Evolutionary conservation across 53 echinoderm and acorn worm species (phyloP).

Genomic region (Holothuria scabra): DNA sequence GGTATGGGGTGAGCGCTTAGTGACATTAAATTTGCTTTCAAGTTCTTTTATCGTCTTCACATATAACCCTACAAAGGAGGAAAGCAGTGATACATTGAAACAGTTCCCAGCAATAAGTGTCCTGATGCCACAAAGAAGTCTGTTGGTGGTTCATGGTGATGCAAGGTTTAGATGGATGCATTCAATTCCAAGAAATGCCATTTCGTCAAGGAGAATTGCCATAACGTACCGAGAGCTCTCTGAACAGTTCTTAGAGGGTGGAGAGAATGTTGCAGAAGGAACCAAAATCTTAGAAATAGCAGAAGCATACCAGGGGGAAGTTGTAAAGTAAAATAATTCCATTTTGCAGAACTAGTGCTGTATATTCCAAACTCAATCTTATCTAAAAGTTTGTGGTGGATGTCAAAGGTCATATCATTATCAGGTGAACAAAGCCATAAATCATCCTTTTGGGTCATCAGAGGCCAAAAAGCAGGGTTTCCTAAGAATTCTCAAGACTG

Average conservation of each 20-base stretch:
- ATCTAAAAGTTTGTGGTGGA: no score
- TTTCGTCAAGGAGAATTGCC: slow-evolving; percentile 77
- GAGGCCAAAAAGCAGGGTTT: no score
- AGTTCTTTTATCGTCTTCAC: slow-evolving; percentile 65
- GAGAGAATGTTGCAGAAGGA: slow-evolving; percentile 59
- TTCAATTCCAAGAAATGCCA: slow-evolving; percentile 77
- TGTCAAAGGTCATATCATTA: no score
- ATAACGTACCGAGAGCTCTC: slow-evolving; percentile 88
- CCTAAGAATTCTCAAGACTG: no score
- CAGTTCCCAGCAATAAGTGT: slow-evolving; percentile 25
- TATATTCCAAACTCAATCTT: no score
- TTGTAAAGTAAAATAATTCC: slow-evolving; percentile 36
- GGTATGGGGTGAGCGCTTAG: slow-evolving; percentile 93
- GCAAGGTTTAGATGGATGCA: slow-evolving; percentile 90
- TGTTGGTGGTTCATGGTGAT: slow-evolving; percentile 70
- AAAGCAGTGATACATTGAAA: neutral
- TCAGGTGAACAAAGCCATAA: no score
- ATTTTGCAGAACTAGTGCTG: no score
- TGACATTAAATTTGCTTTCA: slow-evolving; percentile 90
- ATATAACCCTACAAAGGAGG: neutral
- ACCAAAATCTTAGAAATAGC: slow-evolving; percentile 74
- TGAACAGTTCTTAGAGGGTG: slow-evolving; percentile 72
- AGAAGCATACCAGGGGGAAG: slow-evolving; percentile 67
- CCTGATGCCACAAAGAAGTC: slow-evolving; percentile 67
- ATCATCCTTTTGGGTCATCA: no score